Percentiles rank a stretch among this genome's conserved stretches.
Conservation (phyloP, 2,113 vertebrate genomes). For the Rhodinocichla rosea region DNA sequence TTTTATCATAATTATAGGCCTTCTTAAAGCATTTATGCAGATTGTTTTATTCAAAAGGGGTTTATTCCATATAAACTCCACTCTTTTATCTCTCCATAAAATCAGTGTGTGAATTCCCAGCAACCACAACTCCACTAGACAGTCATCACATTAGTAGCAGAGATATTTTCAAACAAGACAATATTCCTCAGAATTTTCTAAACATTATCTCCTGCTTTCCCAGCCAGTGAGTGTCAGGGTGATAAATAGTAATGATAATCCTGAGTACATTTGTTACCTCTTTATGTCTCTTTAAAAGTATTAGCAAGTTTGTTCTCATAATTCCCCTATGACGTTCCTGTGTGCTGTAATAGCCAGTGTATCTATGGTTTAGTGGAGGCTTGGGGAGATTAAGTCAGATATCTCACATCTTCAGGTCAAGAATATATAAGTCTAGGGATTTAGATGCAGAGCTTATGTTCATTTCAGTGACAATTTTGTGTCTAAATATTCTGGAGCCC, state of each 20-base stretch:
- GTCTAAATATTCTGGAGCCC: neutral
- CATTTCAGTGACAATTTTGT: neutral
- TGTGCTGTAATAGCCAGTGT: neutral
- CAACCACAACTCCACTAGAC: slow-evolving; percentile 57
- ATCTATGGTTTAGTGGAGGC: neutral
- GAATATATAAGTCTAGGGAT: neutral
- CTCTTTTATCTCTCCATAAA: slow-evolving; percentile 78
- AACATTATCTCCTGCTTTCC: neutral
- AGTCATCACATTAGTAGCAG: slow-evolving; percentile 22
- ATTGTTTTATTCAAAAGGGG: slow-evolving; percentile 82
- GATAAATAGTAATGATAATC: neutral
- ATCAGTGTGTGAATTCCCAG: slow-evolving; percentile 69
- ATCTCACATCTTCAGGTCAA: neutral
- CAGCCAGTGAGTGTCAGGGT: neutral
- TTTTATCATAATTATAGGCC: slow-evolving; percentile 88
- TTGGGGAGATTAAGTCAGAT: neutral
- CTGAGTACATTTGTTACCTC: neutral
- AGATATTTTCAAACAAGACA: neutral
- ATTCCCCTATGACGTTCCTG: neutral
- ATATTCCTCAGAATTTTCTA: neutral
- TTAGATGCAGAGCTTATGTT: neutral
- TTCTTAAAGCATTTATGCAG: slow-evolving; percentile 85
- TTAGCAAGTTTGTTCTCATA: neutral
- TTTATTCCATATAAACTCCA: slow-evolving; percentile 82
- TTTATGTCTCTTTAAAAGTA: neutral